These are phyloP conservation scores for Papilio protenor DNA, from an alignment of 2,888 invertebrate genomes.

Conservation along the genomic window DNA sequence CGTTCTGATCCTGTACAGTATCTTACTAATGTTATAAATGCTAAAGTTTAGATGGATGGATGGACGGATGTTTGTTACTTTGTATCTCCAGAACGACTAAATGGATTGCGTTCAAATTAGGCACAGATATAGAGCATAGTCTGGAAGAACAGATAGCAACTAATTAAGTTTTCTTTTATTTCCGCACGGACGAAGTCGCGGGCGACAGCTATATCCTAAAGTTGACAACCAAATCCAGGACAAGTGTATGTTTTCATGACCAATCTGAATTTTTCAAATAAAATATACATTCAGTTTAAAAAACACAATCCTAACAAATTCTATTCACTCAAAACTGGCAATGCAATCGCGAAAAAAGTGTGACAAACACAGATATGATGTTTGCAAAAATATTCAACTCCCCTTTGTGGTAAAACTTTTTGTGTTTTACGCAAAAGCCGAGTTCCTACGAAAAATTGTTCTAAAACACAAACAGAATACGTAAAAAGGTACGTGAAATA, in stretches of 20 bases:
- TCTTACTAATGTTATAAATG: not conserved
- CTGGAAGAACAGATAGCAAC: no score
- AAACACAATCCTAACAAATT: conserved; percentile 11
- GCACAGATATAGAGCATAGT: no score
- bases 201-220: not conserved
- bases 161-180: no score
- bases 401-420: conserved; percentile 25
- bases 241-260: not conserved
- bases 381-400: conserved; percentile 24
- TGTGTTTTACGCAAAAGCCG: conserved; percentile 13
- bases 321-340: not conserved
- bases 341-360: conserved; percentile 6
- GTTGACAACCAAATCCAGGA: not conserved
- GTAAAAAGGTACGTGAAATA: conserved; percentile 25
- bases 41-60: not conserved
- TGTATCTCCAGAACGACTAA: no score
- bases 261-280: not conserved
- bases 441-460: conserved; percentile 15
- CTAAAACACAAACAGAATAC: conserved; percentile 20
- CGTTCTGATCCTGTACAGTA: not conserved
- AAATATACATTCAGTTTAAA: not conserved
- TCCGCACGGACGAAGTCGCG: no score
- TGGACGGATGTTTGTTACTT: not conserved
- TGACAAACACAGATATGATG: conserved; percentile 20
- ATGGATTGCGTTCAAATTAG: no score